Base-by-base conservation (phyloP, 2,113 vertebrate species). In the Pedionomus torquatus region DNA sequence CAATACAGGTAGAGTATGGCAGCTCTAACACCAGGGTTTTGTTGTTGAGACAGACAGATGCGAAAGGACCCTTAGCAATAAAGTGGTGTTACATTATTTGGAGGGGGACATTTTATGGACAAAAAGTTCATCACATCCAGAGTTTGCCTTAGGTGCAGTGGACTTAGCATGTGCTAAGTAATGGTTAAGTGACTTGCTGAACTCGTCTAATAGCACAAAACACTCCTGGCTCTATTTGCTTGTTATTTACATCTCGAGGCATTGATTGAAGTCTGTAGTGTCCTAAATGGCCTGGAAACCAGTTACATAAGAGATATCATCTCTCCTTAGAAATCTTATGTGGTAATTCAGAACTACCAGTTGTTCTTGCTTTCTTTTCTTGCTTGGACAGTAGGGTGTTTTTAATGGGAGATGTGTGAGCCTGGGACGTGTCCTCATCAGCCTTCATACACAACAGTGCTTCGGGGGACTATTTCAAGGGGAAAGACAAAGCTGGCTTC, bases 211-310 rank as follows among this genome's bases (percentile, higher is more conserved):
- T 82, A 91, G 86, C 86, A 87, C 61, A 96, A 95, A 96, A 91
- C 78, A 94, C 84, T 96, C 92, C 84, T 91, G 87, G 90, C 87
- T 93, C 89, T 90, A 88, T 91, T 95, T 96, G 89, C 87, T 91
- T 93, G 91, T 31, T 31, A 88, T 94, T 95, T 83, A 88, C n/a
- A 91, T 94, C 95, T 96, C 84, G 88, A 88, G 82, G 78, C 66
- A 80, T 71, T 83, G 66, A 96, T 58, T 95, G 84, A 90, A 93
- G 58, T 93, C 95, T 95, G 78, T 17, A 87, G 54, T 79, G 48
- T 54, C 77, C 71, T 96, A 85, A 88, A 96, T 88, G 93, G 82
- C 74, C 84, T 93, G 75, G 17, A 44, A 93, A 28, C 11, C 54
- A 63, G 75, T 80, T 90, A 93, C 51, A 88, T 69, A 79, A 70